Evolutionary conservation across 2,888 invertebrate genomes (phyloP).

Genomic region (Rosalia funebris): DNA sequence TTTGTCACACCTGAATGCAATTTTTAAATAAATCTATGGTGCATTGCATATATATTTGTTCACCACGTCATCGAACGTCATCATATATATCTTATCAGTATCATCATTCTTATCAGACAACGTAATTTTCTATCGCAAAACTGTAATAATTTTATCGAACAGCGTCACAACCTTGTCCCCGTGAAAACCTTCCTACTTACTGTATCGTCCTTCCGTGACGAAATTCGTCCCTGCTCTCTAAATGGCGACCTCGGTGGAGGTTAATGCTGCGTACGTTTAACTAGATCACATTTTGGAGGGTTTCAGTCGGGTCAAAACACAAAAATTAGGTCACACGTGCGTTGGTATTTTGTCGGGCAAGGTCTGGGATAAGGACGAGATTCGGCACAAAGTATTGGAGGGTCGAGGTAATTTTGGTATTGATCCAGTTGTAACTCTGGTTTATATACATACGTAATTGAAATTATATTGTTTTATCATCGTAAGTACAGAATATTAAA

Average conservation of each 20-base stretch:
- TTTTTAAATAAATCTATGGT: too few species aligned
- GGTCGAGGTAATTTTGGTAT: conserved; percentile 20
- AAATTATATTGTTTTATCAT: too few species aligned
- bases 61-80: neutral
- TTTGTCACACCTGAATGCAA: too few species aligned
- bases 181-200: neutral
- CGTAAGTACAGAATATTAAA: too few species aligned
- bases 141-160: too few species aligned
- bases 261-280: neutral
- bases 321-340: conserved; percentile 10
- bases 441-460: neutral
- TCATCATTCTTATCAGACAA: too few species aligned
- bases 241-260: neutral
- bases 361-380: conserved; percentile 23
- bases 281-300: conserved; percentile 5
- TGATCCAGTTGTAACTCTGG: conserved; percentile 15
- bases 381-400: conserved; percentile 2
- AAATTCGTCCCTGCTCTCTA: neutral
- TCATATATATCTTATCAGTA: neutral
- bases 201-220: neutral
- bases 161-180: neutral
- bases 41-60: conserved; percentile 1
- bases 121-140: too few species aligned
- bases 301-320: conserved; percentile 5
- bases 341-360: conserved; percentile 16